Conservation (phyloP, 2,888 invertebrate genomes). For the Dinocampus coccinellae region DNA sequence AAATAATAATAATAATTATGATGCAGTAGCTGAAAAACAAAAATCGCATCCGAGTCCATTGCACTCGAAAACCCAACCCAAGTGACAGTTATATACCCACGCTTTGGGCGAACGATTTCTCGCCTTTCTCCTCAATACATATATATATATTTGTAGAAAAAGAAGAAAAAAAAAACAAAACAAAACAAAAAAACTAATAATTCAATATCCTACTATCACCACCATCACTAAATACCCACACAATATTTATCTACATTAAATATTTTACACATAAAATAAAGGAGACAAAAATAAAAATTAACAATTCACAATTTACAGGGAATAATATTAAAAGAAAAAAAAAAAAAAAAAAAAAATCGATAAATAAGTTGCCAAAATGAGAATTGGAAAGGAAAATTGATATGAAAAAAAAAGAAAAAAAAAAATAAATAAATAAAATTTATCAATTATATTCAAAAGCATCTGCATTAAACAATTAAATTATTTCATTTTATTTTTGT, state of each 20-base stretch:
- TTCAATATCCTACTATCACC: too few relatives aligned
- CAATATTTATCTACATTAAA: too few relatives aligned
- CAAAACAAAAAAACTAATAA: not conserved
- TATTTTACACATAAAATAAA: too few relatives aligned
- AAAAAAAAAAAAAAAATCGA: not conserved
- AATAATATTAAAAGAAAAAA: too few relatives aligned
- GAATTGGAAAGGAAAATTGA: conserved; percentile 2
- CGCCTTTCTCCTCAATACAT: conserved; percentile 49
- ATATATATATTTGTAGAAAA: not conserved
- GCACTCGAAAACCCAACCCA: conserved; percentile 44
- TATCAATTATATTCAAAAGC: not conserved
- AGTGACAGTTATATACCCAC: conserved; percentile 46
- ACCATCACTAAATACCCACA: too few relatives aligned
- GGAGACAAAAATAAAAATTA: too few relatives aligned
- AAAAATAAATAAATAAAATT: not conserved
- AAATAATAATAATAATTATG: not conserved
- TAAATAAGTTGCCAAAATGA: not conserved
- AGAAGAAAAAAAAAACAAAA: conserved; percentile 15
- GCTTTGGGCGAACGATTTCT: conserved; percentile 45
- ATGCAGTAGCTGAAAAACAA: conserved; percentile 17
- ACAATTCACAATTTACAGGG: too few relatives aligned
- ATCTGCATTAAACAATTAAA: not conserved
- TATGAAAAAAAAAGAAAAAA: not conserved
- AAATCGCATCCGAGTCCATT: conserved; percentile 43
- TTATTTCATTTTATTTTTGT: not conserved